Conservation (phyloP, 2,888 invertebrate species). For the Rhaphigaster nebulosa region DNA sequence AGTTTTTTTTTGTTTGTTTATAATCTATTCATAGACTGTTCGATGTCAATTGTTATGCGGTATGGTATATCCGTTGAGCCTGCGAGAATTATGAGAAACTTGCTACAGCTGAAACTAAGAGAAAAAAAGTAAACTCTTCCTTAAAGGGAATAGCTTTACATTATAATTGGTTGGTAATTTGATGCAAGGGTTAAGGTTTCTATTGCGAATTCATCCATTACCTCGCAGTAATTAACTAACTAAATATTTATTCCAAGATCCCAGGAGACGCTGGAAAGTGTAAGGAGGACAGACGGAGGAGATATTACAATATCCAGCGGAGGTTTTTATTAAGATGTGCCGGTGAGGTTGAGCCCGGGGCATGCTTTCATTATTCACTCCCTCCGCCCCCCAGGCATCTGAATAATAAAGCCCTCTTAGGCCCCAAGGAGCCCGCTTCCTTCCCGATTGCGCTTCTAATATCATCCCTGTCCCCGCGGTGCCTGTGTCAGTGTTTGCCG, state of each 20-base stretch:
- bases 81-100: too few species aligned
- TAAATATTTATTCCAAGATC: neutral
- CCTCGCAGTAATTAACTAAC: neutral
- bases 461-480: neutral
- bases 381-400: slow-evolving; percentile 29
- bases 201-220: neutral
- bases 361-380: neutral
- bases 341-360: slow-evolving; percentile 47
- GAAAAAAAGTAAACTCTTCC: too few species aligned
- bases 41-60: too few species aligned
- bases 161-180: too few species aligned
- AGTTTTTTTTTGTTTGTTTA: too few species aligned
- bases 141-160: too few species aligned
- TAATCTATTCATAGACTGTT: too few species aligned
- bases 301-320: slow-evolving; percentile 22
- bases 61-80: too few species aligned
- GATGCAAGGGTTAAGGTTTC: too few species aligned
- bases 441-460: slow-evolving; percentile 20
- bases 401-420: neutral
- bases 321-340: slow-evolving; percentile 54
- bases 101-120: too few species aligned
- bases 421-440: neutral
- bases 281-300: neutral
- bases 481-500: neutral
- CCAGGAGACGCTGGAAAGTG: neutral